Base-by-base conservation (phyloP, 2,888 invertebrate genomes). In the Diaprepes abbreviatus region DNA sequence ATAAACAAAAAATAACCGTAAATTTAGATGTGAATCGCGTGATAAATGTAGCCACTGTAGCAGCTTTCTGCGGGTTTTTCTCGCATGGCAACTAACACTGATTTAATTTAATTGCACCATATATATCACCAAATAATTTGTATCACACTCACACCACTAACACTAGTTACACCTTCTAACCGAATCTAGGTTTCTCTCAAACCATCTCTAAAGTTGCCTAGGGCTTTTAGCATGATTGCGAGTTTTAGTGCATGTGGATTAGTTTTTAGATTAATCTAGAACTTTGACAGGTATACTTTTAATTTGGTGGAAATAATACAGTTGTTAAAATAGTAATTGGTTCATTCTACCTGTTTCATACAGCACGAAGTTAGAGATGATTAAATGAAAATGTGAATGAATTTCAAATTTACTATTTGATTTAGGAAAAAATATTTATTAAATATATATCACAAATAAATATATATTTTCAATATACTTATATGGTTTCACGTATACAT, bases 131-230 rank as follows among this genome's bases (percentile, higher is more conserved):
- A 73, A 74, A 74, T 71, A 72, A 73, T 71, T 67, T 73, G 72
- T 73, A 77, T 73, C 70, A 74, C 73, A 74, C 73, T 75, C 71
- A 76, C 73, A 74, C 66, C 63, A 64, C 59, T 65, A 33, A 72
- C 64, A 72, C 60, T 52, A 54, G 48, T 16, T 40, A 69, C 71
- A 73, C 70, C 74, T 72, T 74, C 70, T 74, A 76, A 76, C 55
- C 63, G 69, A 71, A 69, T 60, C 63, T 82, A 82, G 82, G 81
- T 79, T 78, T 80, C 82, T 83, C 80, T 82, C 82, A 83, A 84
- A 87, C 87, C 87, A 87, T 87, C 87, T 87, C 87, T 86, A 83
- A 87, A 86, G 86, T 86, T 86, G 84, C 85, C 85, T 85, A 84
- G 79, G 78, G 85, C 84, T 83, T 76, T 69, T 73, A 74, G 76